A percentile compares a stretch with the other conserved stretches of the same genome.
Conservation (phyloP, 2,113 vertebrate genomes). For the Romanogobio albipinnatus region DNA sequence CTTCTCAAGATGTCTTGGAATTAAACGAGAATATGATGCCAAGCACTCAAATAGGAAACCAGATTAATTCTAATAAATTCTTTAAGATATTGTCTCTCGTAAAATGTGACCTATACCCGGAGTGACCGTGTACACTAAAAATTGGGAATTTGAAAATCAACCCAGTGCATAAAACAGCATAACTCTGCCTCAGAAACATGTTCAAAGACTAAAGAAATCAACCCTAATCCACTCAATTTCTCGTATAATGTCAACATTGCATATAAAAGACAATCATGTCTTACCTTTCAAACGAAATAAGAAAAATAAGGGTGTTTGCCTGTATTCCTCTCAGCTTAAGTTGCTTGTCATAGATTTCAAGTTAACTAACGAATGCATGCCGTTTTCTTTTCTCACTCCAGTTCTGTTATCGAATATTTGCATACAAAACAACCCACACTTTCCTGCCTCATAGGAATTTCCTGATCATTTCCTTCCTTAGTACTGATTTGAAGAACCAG, state of each 20-base stretch:
- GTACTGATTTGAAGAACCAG: slow-evolving; percentile 38
- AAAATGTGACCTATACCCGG: not conserved
- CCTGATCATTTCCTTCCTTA: slow-evolving; percentile 72
- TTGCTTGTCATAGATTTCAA: slow-evolving; percentile 29
- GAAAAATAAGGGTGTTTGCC: not conserved
- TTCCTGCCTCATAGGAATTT: slow-evolving; percentile 77
- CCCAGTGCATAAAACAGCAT: not conserved
- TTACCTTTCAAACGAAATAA: slow-evolving; percentile 34
- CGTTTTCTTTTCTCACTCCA: slow-evolving; percentile 59
- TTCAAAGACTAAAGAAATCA: not conserved
- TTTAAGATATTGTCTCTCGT: not conserved
- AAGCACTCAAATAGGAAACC: not conserved
- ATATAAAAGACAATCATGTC: slow-evolving; percentile 34
- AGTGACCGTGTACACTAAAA: not conserved
- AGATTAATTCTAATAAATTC: not conserved
- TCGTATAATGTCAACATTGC: not conserved
- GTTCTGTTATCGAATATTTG: slow-evolving; percentile 64
- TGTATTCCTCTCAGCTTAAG: not conserved
- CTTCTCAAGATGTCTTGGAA: not conserved
- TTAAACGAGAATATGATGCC: not conserved
- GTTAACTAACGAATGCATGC: slow-evolving; percentile 41
- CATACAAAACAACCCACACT: slow-evolving; percentile 62
- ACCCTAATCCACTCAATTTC: not conserved
- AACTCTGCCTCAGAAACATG: not conserved
- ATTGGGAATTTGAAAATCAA: not conserved